Evolutionary conservation across 2,113 vertebrate genomes (phyloP).

Genomic region (Lamprotornis superbus): DNA sequence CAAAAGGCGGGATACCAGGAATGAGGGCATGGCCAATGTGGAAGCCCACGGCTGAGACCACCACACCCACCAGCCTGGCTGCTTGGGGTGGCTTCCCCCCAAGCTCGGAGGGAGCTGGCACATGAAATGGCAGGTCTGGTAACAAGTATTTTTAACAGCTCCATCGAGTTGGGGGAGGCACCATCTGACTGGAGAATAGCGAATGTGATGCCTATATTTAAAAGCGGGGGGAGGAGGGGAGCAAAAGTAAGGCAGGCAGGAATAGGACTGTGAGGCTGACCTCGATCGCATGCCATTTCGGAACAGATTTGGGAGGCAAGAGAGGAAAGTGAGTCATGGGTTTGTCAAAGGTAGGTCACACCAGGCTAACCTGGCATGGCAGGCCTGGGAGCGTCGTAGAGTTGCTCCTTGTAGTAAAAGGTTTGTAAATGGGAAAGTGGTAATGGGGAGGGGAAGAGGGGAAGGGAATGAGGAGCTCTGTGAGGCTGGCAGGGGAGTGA

Average conservation of each 20-base stretch:
- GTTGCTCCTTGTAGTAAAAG: conserved; percentile 27
- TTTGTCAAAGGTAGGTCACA: conserved; percentile 63
- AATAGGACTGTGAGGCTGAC: conserved; percentile 59
- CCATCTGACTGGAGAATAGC: conserved; percentile 63
- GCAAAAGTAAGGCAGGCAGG: conserved; percentile 52
- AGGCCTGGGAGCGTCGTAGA: not conserved
- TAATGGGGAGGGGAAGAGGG: not conserved
- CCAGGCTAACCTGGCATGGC: conserved; percentile 20
- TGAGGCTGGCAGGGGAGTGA: not conserved
- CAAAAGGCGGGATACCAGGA: not conserved
- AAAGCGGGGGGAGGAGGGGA: conserved; percentile 44
- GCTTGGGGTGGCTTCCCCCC: not conserved
- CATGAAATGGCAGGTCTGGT: conserved; percentile 63
- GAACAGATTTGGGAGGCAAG: conserved; percentile 46
- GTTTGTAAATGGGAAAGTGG: not conserved
- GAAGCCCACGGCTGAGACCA: not conserved
- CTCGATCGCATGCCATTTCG: conserved; percentile 12
- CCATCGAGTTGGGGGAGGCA: conserved; percentile 57
- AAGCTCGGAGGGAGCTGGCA: not conserved
- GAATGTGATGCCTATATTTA: conserved; percentile 54
- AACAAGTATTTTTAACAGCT: conserved; percentile 66
- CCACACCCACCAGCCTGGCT: rapidly evolving
- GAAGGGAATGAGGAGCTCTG: not conserved
- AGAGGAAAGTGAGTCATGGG: conserved; percentile 38
- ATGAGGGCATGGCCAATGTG: rapidly evolving